Evolutionary conservation across 2,797 vertebrate genomes (phyloP).

Genomic region (Pantherophis alleghaniensis): DNA sequence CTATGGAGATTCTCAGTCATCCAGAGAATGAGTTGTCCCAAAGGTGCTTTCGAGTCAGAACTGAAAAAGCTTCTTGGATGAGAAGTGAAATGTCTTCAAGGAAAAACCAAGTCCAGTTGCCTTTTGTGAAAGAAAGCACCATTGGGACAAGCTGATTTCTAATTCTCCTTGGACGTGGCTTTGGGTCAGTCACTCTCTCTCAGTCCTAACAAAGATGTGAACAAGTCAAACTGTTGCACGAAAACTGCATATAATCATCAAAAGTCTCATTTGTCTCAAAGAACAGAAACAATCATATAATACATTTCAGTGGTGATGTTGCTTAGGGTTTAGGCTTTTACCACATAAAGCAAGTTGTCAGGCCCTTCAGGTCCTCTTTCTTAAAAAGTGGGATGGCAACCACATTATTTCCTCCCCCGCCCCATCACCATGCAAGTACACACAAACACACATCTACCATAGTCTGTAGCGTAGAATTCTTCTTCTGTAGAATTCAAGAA

Average conservation of each 20-base stretch:
- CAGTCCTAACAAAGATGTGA: neutral
- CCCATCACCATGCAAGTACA: neutral
- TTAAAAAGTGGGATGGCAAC: neutral
- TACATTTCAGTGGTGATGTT: neutral
- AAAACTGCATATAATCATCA: neutral
- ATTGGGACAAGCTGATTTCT: neutral
- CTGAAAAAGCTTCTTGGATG: neutral
- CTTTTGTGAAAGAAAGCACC: neutral
- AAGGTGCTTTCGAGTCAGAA: neutral
- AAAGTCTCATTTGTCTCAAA: neutral
- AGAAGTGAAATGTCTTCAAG: neutral
- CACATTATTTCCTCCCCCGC: neutral
- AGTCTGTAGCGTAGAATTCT: neutral
- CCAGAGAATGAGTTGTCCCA: neutral
- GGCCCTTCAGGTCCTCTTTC: neutral
- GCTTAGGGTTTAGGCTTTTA: neutral
- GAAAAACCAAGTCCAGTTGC: neutral
- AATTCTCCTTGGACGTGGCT: neutral
- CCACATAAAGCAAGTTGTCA: neutral
- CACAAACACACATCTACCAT: neutral
- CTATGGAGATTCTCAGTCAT: neutral
- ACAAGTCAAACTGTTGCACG: neutral
- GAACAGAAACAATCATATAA: neutral
- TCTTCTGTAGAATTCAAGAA: neutral
- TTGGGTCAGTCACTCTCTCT: neutral